phyloP scores from a whole-genome alignment of 2,888 invertebrate species.

The Pyrochroa serraticornis region DNA sequence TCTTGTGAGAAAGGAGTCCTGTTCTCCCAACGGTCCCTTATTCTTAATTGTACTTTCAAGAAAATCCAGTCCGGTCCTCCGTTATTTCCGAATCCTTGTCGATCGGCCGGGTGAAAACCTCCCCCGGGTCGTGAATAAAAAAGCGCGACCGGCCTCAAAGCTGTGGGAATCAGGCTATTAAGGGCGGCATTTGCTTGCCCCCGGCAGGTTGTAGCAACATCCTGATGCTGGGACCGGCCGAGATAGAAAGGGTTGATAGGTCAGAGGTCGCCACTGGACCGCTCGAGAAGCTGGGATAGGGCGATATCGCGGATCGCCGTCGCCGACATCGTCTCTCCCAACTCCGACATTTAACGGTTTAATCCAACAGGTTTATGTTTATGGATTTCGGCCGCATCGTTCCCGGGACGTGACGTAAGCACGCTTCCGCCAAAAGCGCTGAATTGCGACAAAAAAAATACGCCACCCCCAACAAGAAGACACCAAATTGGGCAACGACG shows the following conservation, averaged over 20 bases:
- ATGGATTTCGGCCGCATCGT: slow-evolving; percentile 25
- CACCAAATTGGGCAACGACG: background rate
- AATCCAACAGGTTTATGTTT: slow-evolving; percentile 35
- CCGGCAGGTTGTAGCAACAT: slow-evolving; percentile 21
- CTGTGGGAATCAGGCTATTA: slow-evolving; percentile 7
- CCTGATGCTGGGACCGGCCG: slow-evolving; percentile 27
- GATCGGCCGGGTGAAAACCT: no score
- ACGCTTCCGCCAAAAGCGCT: slow-evolving; percentile 2
- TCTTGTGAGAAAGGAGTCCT: no score
- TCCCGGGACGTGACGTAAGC: slow-evolving; percentile 11
- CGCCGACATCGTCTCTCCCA: background rate
- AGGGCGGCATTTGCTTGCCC: slow-evolving; percentile 9
- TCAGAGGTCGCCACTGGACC: slow-evolving; percentile 39
- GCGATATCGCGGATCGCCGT: slow-evolving; percentile 8
- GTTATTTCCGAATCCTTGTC: no score
- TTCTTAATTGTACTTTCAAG: no score
- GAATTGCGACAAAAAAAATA: background rate
- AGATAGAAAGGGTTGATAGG: slow-evolving; percentile 39
- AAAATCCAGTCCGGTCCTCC: no score
- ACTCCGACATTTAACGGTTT: slow-evolving; percentile 32
- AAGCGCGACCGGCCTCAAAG: no score
- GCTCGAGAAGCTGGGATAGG: slow-evolving; percentile 27
- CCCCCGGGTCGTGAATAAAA: no score
- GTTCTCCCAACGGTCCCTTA: no score
- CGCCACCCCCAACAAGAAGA: background rate